Evolutionary conservation across 2,113 vertebrate genomes (phyloP).

Genomic region (Petrocephalus zakoni): DNA sequence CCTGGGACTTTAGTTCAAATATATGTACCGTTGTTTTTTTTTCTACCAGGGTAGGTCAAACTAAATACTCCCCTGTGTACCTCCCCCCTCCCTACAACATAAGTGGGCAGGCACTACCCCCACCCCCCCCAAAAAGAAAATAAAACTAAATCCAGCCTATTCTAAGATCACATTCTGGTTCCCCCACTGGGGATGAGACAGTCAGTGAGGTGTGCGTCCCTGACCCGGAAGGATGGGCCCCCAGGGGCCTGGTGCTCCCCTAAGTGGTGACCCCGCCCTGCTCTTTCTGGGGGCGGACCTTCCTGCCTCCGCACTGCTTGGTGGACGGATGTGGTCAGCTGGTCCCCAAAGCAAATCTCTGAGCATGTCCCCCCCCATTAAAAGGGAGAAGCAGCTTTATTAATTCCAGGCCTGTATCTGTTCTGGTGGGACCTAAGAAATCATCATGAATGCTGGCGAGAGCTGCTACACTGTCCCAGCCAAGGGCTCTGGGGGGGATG

Average conservation of each 20-base stretch:
- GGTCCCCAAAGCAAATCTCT: background rate
- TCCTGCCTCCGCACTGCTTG: background rate
- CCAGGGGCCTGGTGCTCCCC: background rate
- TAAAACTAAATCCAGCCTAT: background rate
- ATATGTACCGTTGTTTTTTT: background rate
- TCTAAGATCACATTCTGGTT: background rate
- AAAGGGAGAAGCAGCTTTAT: slow-evolving; percentile 40
- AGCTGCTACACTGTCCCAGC: background rate
- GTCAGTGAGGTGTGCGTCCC: background rate
- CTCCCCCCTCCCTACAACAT: background rate
- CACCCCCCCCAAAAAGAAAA: background rate
- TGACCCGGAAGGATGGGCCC: background rate
- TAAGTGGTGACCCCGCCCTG: background rate
- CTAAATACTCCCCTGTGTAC: background rate
- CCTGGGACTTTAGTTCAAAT: background rate
- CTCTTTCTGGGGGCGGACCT: background rate
- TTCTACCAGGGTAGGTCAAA: background rate
- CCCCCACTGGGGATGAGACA: background rate
- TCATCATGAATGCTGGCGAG: slow-evolving; percentile 5
- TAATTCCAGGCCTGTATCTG: slow-evolving; percentile 54
- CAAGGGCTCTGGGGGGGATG: background rate
- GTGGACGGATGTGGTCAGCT: slow-evolving; percentile 19
- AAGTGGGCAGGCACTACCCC: background rate
- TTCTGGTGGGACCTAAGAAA: background rate
- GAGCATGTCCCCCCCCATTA: background rate